Base-by-base conservation (phyloP, 2,113 vertebrate genomes). In the Hypomesus transpacificus region DNA sequence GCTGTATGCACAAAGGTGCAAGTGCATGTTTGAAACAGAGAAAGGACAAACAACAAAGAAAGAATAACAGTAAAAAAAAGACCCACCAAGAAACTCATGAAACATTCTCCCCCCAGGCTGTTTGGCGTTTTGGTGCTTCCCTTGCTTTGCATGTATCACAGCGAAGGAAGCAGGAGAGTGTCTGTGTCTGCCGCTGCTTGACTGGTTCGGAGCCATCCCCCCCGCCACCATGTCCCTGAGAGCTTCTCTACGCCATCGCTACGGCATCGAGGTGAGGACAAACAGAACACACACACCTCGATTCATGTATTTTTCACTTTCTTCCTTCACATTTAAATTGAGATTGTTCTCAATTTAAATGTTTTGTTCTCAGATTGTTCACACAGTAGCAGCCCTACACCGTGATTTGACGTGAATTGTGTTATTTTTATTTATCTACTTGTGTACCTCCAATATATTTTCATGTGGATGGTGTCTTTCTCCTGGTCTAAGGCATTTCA, bases 171-270 rank as follows among this genome's bases (percentile, higher is more conserved):
- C 84, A 7, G 90, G 87, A 0, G 86, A 94, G 82, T 92, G 90
- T 57, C 34, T 91, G 0, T 92, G 88, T 79, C 77, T 92, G 61
- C 92, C 91, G 1, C 76, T 92, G 70, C 79, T 93, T 79, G 87
- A 92, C 3, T 0, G 1, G 1, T 90, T 46, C 11, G 89, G 82
- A 54, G 0, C 46, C 24, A 84, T 91, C 68, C 87, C 87, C 2
- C 88, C 89, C 1, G 79, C 90, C 1, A 75, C 86, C 52, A 66
- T 82, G 21, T 73, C 80, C 26, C 61, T 91, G 66, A 82, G 90
- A 68, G 82, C 84, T 66, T 84, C 82, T 1, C 18, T 87, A 24
- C 87, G 86, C 0, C 51, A 73, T 6, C 81, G 81, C 61, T 90
- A 91, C 1, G 73, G 81, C 70, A 87, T 86, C 4, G 74, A 86